Evolutionary conservation across 1,140 invertebrate genomes (phyloP).

Genomic region (Drosophila ficusphila): DNA sequence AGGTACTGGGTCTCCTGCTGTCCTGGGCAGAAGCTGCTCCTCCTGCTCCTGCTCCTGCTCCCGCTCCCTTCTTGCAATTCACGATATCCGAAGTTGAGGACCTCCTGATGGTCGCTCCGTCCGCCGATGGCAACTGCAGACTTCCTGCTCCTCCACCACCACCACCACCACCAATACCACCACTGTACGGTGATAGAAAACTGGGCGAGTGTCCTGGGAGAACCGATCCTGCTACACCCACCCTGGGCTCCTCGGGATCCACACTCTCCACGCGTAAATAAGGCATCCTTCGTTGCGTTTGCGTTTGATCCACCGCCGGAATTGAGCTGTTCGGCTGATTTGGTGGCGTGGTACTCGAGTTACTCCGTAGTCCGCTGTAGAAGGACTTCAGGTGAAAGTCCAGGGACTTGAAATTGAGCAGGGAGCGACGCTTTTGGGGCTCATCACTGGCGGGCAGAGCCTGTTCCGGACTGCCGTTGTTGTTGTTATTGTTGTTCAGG

Average conservation of each 20-base stretch:
- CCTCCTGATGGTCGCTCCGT: slow-evolving; percentile 58
- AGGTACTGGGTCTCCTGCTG: slow-evolving; percentile 76
- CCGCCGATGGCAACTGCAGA: slow-evolving; percentile 14
- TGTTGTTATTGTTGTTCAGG: slow-evolving; percentile 68
- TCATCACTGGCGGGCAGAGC: neutral
- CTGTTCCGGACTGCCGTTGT: slow-evolving; percentile 12
- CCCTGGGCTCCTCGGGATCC: slow-evolving; percentile 55
- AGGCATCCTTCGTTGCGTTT: slow-evolving; percentile 48
- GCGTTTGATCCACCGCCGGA: slow-evolving; percentile 7
- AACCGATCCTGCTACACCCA: neutral
- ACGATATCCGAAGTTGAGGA: slow-evolving; percentile 80
- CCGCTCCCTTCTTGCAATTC: slow-evolving; percentile 50
- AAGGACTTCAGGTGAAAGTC: slow-evolving; percentile 81
- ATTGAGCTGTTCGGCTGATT: slow-evolving; percentile 14
- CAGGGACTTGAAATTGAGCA: slow-evolving; percentile 81
- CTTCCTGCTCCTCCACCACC: neutral
- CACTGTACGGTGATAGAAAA: slow-evolving; percentile 58
- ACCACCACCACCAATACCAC: neutral
- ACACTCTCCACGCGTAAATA: slow-evolving; percentile 78
- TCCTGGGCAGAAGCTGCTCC: slow-evolving; percentile 20
- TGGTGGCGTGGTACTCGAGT: neutral
- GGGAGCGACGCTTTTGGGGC: slow-evolving; percentile 68
- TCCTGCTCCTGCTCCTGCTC: neutral
- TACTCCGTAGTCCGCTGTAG: slow-evolving; percentile 65
- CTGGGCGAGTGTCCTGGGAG: slow-evolving; percentile 47